Conservation (phyloP, 2,113 vertebrate species). For the Ranitomeya variabilis region DNA sequence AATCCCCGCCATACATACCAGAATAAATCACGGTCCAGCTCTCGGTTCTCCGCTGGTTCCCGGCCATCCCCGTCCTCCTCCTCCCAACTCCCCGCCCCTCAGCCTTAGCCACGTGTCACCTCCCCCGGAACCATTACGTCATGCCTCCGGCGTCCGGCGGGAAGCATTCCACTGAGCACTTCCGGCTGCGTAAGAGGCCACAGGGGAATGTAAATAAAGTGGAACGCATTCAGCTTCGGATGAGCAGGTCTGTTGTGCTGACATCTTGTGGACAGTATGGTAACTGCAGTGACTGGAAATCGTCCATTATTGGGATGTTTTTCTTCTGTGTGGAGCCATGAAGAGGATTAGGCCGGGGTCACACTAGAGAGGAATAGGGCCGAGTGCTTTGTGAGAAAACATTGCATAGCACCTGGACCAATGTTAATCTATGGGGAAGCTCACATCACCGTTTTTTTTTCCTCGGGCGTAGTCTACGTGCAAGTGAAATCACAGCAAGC, state of each 20-base stretch:
- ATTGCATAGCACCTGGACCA: no score
- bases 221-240: background rate
- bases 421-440: no score
- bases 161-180: background rate
- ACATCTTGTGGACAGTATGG: background rate
- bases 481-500: no score
- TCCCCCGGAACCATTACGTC: background rate
- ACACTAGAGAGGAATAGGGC: no score
- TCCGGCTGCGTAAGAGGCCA: background rate
- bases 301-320: no score
- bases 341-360: no score
- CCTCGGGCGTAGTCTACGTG: no score
- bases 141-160: background rate
- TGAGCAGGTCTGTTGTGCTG: background rate
- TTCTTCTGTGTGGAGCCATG: no score
- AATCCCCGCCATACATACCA: background rate
- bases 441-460: no score
- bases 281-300: background rate
- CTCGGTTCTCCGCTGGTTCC: background rate
- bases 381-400: no score
- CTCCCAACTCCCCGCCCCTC: conserved; percentile 25
- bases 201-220: conserved; percentile 45
- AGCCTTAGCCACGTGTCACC: conserved; percentile 51
- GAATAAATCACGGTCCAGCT: background rate
- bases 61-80: conserved; percentile 37